Conservation (phyloP, 2,113 vertebrate genomes). For the Girardinichthys multiradiatus region DNA sequence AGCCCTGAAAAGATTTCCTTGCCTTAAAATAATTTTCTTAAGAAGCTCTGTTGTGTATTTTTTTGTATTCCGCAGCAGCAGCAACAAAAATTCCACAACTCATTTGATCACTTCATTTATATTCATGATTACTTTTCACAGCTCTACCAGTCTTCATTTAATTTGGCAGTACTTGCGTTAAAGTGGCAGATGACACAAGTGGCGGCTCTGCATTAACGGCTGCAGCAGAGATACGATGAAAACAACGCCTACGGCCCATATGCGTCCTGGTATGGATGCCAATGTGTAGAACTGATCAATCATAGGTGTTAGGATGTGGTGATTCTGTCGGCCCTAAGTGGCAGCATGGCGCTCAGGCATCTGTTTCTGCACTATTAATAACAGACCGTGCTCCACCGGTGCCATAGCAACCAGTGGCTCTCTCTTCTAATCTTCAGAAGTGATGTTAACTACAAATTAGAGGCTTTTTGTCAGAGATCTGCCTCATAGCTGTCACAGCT, state of each 20-base stretch:
- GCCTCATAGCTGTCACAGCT: constrained; percentile 49
- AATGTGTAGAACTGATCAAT: constrained; percentile 68
- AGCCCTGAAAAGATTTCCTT: not conserved
- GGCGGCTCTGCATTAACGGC: constrained; percentile 40
- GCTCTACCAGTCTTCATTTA: constrained; percentile 28
- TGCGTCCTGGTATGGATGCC: constrained; percentile 16
- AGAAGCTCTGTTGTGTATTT: not conserved
- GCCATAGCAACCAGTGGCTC: constrained; percentile 56
- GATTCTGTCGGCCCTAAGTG: constrained; percentile 49
- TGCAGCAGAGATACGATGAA: constrained; percentile 42
- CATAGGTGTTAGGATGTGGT: constrained; percentile 63
- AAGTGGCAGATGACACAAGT: constrained; percentile 60
- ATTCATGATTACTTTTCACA: constrained; percentile 58
- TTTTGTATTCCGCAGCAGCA: not conserved
- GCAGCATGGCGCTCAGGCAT: constrained; percentile 62
- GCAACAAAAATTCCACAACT: constrained; percentile 8
- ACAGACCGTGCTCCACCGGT: constrained; percentile 42
- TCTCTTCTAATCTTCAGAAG: constrained; percentile 20
- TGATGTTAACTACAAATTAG: constrained; percentile 41
- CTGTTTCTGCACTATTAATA: constrained; percentile 77
- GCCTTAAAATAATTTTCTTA: not conserved
- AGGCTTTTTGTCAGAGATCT: constrained; percentile 18
- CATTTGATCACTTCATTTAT: constrained; percentile 68
- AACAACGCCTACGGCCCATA: constrained; percentile 75
- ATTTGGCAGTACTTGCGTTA: constrained; percentile 9